Percentiles rank a stretch among this genome's conserved stretches.
Evolutionary conservation across 1,140 invertebrate genomes (phyloP).

Genomic region (Dendrolimus punctatus): DNA sequence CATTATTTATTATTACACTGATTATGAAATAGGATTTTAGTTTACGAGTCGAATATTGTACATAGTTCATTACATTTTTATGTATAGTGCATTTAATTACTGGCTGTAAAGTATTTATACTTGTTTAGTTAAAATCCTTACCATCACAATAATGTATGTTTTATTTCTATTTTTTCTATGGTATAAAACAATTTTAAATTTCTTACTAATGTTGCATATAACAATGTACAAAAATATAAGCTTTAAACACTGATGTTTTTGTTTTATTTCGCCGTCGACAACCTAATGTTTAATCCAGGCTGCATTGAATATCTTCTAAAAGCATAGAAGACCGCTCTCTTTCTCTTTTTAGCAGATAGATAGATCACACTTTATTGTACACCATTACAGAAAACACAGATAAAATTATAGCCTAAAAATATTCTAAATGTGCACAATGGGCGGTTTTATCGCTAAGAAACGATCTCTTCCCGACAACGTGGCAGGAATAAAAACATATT

Average conservation of each 20-base stretch:
- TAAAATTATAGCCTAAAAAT: no score
- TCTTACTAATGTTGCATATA: conserved; percentile 59
- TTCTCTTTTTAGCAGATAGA: no score
- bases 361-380: no score
- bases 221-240: conserved; percentile 66
- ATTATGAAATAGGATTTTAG: conserved; percentile 23
- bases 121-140: conserved; percentile 26
- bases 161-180: conserved; percentile 19
- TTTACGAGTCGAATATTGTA: conserved; percentile 34
- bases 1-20: conserved; percentile 44
- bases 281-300: no score
- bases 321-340: no score
- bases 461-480: no score
- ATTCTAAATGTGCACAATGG: no score
- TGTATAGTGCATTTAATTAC: conserved; percentile 64
- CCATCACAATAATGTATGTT: conserved; percentile 36
- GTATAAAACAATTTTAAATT: conserved; percentile 3
- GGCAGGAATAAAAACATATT: no score
- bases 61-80: conserved; percentile 43
- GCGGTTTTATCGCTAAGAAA: no score
- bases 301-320: no score
- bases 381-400: no score
- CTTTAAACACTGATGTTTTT: conserved; percentile 51
- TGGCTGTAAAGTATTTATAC: conserved; percentile 58
- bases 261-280: conserved; percentile 13